Conservation (phyloP, 2,113 vertebrate species). For the chimpanzee (Pan troglodytes) region DNA sequence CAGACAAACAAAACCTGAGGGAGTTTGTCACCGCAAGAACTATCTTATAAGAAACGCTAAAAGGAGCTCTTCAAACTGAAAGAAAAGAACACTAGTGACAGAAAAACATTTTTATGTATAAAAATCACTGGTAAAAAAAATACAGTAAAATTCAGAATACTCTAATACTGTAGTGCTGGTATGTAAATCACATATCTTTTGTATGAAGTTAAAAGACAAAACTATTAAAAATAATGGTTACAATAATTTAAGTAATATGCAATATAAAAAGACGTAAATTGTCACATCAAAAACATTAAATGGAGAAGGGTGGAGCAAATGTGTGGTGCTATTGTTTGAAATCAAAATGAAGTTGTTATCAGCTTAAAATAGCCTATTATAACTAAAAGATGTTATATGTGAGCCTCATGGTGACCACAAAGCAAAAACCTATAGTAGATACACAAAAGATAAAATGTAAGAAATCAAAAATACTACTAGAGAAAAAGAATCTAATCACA, state of each 20-base stretch:
- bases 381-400: not conserved
- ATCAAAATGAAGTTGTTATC: not conserved
- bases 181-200: not conserved
- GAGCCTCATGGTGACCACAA: not conserved
- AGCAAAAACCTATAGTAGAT: not conserved
- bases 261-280: not conserved
- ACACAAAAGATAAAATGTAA: not conserved
- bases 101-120: not conserved
- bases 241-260: not conserved
- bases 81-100: not conserved
- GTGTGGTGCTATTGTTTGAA: not conserved
- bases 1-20: not conserved
- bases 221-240: not conserved
- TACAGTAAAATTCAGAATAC: not conserved
- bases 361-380: not conserved
- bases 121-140: not conserved
- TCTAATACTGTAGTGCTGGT: not conserved
- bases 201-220: not conserved
- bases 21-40: not conserved
- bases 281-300: not conserved
- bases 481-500: not conserved
- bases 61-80: not conserved
- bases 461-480: not conserved
- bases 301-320: not conserved
- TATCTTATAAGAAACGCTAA: not conserved